Conservation (phyloP, 2,888 invertebrate genomes). For the Ochlodes sylvanus region DNA sequence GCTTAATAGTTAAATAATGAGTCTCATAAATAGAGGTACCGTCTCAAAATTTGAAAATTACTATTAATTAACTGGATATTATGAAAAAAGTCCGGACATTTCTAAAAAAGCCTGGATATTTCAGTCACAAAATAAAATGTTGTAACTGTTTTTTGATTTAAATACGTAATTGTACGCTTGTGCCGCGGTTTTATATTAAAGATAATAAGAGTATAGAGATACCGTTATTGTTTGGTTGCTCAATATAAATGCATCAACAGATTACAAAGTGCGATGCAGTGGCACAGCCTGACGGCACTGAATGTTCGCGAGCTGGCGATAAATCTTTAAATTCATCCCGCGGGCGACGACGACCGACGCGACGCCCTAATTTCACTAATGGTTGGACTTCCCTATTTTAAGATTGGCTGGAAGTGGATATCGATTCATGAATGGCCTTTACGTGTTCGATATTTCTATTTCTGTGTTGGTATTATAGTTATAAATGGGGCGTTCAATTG, state of each 20-base stretch:
- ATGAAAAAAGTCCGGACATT: too few relatives aligned
- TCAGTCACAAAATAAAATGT: too few relatives aligned
- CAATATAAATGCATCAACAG: neutral
- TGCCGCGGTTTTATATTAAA: too few relatives aligned
- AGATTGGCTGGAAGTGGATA: constrained; percentile 49
- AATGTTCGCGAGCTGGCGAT: constrained; percentile 48
- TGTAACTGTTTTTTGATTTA: too few relatives aligned
- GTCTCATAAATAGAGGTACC: too few relatives aligned
- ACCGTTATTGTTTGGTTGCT: neutral
- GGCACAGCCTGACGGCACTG: neutral
- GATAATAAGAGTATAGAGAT: too few relatives aligned
- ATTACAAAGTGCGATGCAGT: neutral
- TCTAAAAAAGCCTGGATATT: too few relatives aligned
- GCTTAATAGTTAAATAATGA: too few relatives aligned
- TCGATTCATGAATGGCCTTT: constrained; percentile 42
- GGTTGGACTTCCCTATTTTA: constrained; percentile 61
- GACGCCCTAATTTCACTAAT: constrained; percentile 72
- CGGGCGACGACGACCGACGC: constrained; percentile 38
- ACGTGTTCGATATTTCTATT: constrained; percentile 21
- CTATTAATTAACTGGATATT: too few relatives aligned
- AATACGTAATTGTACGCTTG: too few relatives aligned
- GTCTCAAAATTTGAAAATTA: too few relatives aligned
- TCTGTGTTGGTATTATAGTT: neutral
- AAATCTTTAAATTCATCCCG: constrained; percentile 62
- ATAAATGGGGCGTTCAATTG: too few relatives aligned